Conservation (phyloP, 2,113 vertebrate species). For the Hippotragus niger region DNA sequence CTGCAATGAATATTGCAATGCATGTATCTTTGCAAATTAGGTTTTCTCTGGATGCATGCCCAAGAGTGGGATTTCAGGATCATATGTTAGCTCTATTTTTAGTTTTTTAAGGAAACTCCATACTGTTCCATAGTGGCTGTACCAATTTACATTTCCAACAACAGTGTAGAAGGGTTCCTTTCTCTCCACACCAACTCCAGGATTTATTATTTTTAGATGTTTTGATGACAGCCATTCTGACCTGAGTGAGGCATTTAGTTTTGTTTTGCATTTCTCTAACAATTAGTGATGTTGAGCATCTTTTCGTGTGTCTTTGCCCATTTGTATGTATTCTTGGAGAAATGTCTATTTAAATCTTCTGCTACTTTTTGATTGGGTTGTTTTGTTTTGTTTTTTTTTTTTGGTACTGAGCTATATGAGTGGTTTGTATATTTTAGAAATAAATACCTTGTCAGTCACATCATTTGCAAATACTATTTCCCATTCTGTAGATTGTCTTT, state of each 20-base stretch:
- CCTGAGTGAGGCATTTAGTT: not conserved
- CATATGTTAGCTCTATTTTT: not conserved
- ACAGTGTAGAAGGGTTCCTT: not conserved
- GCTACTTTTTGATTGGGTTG: not conserved
- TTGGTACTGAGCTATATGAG: not conserved
- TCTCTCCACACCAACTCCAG: not conserved
- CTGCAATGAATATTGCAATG: not conserved
- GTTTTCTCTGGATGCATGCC: not conserved
- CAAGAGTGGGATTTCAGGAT: not conserved
- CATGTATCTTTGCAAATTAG: not conserved
- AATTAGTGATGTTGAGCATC: not conserved
- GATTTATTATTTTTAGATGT: not conserved
- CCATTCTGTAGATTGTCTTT: not conserved
- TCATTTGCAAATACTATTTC: not conserved
- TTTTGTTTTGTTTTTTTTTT: not conserved
- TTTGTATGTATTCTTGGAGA: not conserved
- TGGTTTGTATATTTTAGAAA: not conserved
- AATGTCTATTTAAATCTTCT: not conserved
- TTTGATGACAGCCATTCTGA: not conserved
- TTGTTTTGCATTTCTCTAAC: not conserved
- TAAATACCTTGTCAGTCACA: not conserved
- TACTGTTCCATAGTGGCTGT: not conserved
- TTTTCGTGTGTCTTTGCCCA: not conserved
- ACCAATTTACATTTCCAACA: not conserved
- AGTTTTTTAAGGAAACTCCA: not conserved